phyloP scores from a whole-genome alignment of 2,888 invertebrate species.

The Hirtodrosophila cameraria region DNA sequence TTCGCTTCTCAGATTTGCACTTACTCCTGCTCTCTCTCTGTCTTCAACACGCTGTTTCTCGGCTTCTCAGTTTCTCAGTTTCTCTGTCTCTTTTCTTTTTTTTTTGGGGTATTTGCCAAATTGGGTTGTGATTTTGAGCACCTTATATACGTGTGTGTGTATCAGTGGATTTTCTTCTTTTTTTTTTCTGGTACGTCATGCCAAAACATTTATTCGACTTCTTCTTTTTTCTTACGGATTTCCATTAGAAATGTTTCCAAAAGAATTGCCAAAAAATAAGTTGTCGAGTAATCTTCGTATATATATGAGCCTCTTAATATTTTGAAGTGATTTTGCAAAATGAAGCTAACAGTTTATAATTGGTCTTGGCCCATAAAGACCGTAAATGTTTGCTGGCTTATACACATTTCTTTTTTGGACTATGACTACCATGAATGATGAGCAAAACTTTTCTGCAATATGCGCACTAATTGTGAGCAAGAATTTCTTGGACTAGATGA shows the following conservation, averaged over 20 bases:
- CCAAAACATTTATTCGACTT: slow-evolving; percentile 16
- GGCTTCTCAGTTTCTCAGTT: not conserved
- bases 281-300: slow-evolving; percentile 49
- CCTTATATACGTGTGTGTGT: slow-evolving; percentile 29
- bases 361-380: slow-evolving; percentile 5
- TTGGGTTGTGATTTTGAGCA: slow-evolving; percentile 55
- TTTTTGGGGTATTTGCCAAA: slow-evolving; percentile 41
- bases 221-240: slow-evolving; percentile 6
- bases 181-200: slow-evolving; percentile 44
- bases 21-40: slow-evolving; percentile 41
- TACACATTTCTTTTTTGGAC: too few species aligned
- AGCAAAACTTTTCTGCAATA: slow-evolving; percentile 17
- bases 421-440: slow-evolving; percentile 5
- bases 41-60: too few species aligned
- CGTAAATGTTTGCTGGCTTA: slow-evolving; percentile 8
- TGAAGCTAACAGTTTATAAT: slow-evolving; percentile 50
- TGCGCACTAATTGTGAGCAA: slow-evolving; percentile 13
- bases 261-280: too few species aligned
- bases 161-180: slow-evolving; percentile 46
- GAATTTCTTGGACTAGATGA: not conserved
- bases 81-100: not conserved
- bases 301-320: slow-evolving; percentile 58
- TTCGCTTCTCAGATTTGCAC: slow-evolving; percentile 67
- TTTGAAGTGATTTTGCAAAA: slow-evolving; percentile 69
- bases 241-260: slow-evolving; percentile 2